phyloP scores from a whole-genome alignment of 2,888 invertebrate species.

The Dicyrtomina minuta region DNA sequence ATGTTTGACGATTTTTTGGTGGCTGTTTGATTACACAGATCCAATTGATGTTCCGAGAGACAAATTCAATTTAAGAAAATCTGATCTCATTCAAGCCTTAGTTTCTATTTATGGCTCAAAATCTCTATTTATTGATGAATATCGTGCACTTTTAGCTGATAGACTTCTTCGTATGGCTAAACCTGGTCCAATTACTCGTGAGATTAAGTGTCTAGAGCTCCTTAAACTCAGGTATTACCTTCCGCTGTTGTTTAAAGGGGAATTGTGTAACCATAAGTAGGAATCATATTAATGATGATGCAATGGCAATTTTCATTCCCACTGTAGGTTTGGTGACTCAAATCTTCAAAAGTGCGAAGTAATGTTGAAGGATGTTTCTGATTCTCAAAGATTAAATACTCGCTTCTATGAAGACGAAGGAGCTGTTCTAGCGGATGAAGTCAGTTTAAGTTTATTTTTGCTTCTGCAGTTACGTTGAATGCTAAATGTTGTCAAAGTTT shows the following conservation, averaged over 20 bases:
- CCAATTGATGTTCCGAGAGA: conserved; percentile 57
- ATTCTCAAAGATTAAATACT: conserved; percentile 89
- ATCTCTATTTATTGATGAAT: conserved; percentile 97
- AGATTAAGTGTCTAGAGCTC: conserved; percentile 88
- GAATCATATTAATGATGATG: no score
- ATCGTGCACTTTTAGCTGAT: conserved; percentile 89
- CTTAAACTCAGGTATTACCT: conserved; percentile 73
- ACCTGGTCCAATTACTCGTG: conserved; percentile 61
- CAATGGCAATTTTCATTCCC: no score
- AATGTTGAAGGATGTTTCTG: conserved; percentile 95
- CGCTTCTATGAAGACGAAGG: conserved; percentile 64
- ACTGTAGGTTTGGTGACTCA: conserved; percentile 87
- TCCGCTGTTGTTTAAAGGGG: no score
- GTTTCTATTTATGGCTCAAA: conserved; percentile 98
- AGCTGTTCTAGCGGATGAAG: conserved; percentile 50
- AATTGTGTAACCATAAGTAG: no score
- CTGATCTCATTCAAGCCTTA: conserved; percentile 96
- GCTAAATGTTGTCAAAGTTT: background rate
- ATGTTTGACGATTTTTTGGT: no score
- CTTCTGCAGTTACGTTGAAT: no score
- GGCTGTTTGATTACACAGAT: conserved; percentile 58
- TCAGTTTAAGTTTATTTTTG: conserved; percentile 33
- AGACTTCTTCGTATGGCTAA: conserved; percentile 63
- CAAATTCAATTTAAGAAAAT: conserved; percentile 66
- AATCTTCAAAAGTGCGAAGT: conserved; percentile 96